Base-by-base conservation (phyloP, 2,888 invertebrate species). In the Thereva nobilitata region DNA sequence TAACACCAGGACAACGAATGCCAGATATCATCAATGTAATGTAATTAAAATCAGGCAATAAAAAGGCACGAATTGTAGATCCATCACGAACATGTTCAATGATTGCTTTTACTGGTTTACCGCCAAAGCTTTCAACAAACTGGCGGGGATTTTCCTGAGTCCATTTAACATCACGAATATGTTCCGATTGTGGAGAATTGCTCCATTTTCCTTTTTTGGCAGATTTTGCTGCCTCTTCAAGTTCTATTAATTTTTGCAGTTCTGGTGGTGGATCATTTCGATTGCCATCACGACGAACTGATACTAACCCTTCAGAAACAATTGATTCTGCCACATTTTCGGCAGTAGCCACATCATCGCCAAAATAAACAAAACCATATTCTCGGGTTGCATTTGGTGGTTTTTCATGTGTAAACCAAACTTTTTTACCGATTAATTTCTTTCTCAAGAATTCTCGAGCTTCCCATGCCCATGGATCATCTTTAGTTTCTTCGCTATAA, bases 11-110 rank as follows among this genome's bases (percentile, higher is more conserved):
- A 76, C 92, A 92, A 76, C 91, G 84, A 72, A 99, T 95, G 69
- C 99, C 99, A 59, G 97, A 93, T 71, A 99, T 88, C 92, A 97
- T 96, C 68, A 99, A 81, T 0, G 96, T 98, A 67, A 98, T 88
- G 76, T 95, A 92, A 74, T 94, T 89, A 80, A 89, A 95, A 68
- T 92, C 92, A 1, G 97, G 97, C 66, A 97, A 81, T 8, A 99
- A 83, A 75, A 97, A 92, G 3, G 93, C 91, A 71, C 97, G 86
- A 9, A 97, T 89, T 1, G 98, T 98, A 41, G 96, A 96, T 0
- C 98, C 98, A 82, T 99, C 98, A 66, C 97, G 87, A 0, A 99
- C 97, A 83, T 97, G 95, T 79, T 99, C 99, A 73, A 99, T 91
- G 67, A 99, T 88, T 53, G 97, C 97, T 80, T 90, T 91, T 4